phyloP scores from a whole-genome alignment of 2,113 vertebrate species.

The rat (Rattus norvegicus) region DNA sequence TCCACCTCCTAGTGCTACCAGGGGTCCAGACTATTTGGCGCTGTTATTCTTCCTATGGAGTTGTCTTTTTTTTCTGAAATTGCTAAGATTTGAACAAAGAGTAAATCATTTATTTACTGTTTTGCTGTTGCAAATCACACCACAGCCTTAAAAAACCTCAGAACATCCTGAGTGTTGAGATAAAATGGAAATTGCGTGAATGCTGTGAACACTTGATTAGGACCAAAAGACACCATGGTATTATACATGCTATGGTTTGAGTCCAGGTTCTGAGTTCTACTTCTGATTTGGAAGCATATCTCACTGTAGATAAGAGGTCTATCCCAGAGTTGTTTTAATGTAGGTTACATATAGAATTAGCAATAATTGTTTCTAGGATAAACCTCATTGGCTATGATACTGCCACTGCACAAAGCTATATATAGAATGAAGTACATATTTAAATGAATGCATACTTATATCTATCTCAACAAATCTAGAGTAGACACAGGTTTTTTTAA shows the following conservation, averaged over 20 bases:
- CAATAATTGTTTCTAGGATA: too few species aligned
- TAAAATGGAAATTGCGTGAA: not conserved
- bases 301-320: not conserved
- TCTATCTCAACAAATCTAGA: not conserved
- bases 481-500: not conserved
- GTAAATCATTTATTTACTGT: not conserved
- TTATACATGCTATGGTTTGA: not conserved
- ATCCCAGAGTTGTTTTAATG: not conserved
- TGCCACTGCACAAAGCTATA: too few species aligned
- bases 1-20: too few species aligned
- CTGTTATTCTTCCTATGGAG: too few species aligned
- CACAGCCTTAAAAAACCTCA: not conserved
- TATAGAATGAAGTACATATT: not conserved
- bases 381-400: too few species aligned
- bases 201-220: not conserved
- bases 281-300: not conserved
- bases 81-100: not conserved
- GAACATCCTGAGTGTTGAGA: not conserved
- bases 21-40: too few species aligned
- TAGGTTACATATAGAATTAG: not conserved
- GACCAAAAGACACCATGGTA: too few species aligned
- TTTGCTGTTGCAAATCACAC: not conserved
- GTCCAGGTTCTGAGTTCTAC: not conserved
- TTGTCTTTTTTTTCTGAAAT: not conserved
- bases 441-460: not conserved